These are phyloP conservation scores for Cygnus atratus DNA, from an alignment of 2,113 vertebrate species.

Conservation along the genomic window DNA sequence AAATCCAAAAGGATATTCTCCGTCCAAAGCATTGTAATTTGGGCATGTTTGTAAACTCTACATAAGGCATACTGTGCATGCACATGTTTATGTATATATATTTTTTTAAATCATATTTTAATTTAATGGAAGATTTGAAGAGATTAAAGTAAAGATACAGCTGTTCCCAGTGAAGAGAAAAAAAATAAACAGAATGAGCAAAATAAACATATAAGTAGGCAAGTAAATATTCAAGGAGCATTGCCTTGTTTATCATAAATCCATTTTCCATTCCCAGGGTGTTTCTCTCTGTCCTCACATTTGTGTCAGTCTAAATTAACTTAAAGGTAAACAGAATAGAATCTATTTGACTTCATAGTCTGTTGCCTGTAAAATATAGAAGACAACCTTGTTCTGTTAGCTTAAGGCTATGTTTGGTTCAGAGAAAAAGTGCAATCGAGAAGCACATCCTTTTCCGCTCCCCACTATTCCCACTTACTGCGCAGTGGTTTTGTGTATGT, in stretches of 20 bases:
- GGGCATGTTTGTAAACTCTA: background rate
- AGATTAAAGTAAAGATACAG: background rate
- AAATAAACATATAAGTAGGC: background rate
- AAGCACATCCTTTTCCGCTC: background rate
- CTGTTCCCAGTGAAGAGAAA: accelerated
- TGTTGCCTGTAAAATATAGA: background rate
- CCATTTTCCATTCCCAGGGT: background rate
- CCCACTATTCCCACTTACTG: background rate
- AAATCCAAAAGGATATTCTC: background rate
- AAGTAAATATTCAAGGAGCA: background rate
- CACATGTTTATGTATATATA: too few species aligned
- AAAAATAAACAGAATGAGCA: background rate
- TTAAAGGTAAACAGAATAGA: background rate
- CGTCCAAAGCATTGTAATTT: background rate
- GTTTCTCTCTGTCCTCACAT: background rate
- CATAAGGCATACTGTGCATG: background rate
- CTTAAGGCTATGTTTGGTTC: background rate
- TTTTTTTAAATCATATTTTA: background rate
- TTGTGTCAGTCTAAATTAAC: background rate
- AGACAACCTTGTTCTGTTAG: background rate
- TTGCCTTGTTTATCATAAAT: background rate
- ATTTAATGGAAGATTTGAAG: background rate
- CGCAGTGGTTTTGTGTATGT: background rate
- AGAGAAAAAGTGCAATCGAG: background rate
- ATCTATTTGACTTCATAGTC: background rate